Base-by-base conservation (phyloP, 1,140 invertebrate genomes). In the Formica exsecta region DNA sequence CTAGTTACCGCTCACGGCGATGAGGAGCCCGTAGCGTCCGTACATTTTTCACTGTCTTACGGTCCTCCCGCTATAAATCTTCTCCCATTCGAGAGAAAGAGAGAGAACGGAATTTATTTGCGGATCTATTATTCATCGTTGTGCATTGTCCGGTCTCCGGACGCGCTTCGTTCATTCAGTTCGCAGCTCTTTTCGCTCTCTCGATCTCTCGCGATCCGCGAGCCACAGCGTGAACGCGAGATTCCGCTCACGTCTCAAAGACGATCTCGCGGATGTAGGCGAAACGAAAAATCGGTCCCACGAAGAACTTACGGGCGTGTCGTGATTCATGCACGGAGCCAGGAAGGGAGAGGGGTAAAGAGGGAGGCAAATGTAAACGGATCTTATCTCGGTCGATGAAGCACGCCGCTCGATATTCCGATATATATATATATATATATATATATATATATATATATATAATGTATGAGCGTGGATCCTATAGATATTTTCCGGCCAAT, bases 361-460 rank as follows among this genome's bases (percentile, higher is more conserved):
- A 16, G 32, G 25, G 36, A 41, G 79, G 76, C 54, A 85, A 90
- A 90, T 90, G 88, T 90, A 90, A 90, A 90, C 89, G 88, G 89
- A 90, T 90, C 89, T 90, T 90, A 90, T 90, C 89, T 90, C 86
- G 86, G 88, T 87, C 88, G 88, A 90, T 90, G 89, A 87, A 90
- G 86, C 88, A 90, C 88, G 80, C 70, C 85, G 88, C 81, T 90
- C 89, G 88, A 90, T 90, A 87, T 90, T 89, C 75, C 80, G 70
- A 87, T 77, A 74, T 74, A 64, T 64, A 57, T 66, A 19, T 65
- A 51, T 65, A 6, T 44, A 62, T 32, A 22, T 22, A 29, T 5
- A 22, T 36, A 73, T 36, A 38, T 4, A 32, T 32, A 64, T 16
- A 11, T 32, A 9, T 51, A 51, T 51, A 16, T 51, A 25, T 62